phyloP scores from a whole-genome alignment of 2,888 invertebrate genomes.

The Drosophila stalkeri region DNA sequence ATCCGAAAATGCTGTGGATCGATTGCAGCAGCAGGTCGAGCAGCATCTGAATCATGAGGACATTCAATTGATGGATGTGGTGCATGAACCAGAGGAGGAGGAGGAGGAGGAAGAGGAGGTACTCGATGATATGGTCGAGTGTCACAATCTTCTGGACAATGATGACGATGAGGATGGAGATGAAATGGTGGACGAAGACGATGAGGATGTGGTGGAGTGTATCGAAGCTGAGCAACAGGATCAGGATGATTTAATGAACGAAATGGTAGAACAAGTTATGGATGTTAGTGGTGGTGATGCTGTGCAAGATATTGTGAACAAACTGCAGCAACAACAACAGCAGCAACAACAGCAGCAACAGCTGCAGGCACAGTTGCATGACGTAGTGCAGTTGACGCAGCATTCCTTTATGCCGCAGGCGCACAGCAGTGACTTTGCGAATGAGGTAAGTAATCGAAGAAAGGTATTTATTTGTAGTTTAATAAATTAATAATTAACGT shows the following conservation, averaged over 20 bases:
- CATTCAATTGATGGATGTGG: slow-evolving; percentile 65
- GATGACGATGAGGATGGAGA: slow-evolving; percentile 62
- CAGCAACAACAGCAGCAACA: slow-evolving; percentile 61
- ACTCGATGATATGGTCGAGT: slow-evolving; percentile 66
- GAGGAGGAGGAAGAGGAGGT: slow-evolving; percentile 50
- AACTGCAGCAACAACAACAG: slow-evolving; percentile 73
- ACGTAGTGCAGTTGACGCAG: slow-evolving; percentile 64
- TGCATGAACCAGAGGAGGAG: slow-evolving; percentile 42
- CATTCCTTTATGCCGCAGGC: slow-evolving; percentile 67
- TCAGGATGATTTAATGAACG: slow-evolving; percentile 55
- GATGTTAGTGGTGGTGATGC: slow-evolving; percentile 68
- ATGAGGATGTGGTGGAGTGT: slow-evolving; percentile 72
- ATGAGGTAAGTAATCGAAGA: slow-evolving; percentile 60
- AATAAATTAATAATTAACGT: no score
- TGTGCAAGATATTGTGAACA: slow-evolving; percentile 81
- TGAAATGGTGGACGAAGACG: slow-evolving; percentile 53
- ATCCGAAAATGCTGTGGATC: slow-evolving; percentile 35
- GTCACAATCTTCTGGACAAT: slow-evolving; percentile 55
- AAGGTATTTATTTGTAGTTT: background rate
- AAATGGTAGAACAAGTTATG: slow-evolving; percentile 60
- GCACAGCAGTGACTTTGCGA: slow-evolving; percentile 62
- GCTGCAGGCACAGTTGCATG: slow-evolving; percentile 58
- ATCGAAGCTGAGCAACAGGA: slow-evolving; percentile 63
- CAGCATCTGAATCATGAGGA: slow-evolving; percentile 58
- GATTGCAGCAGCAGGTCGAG: slow-evolving; percentile 44